phyloP scores from a whole-genome alignment of 1,140 invertebrate species.

The Hirudo medicinalis region DNA sequence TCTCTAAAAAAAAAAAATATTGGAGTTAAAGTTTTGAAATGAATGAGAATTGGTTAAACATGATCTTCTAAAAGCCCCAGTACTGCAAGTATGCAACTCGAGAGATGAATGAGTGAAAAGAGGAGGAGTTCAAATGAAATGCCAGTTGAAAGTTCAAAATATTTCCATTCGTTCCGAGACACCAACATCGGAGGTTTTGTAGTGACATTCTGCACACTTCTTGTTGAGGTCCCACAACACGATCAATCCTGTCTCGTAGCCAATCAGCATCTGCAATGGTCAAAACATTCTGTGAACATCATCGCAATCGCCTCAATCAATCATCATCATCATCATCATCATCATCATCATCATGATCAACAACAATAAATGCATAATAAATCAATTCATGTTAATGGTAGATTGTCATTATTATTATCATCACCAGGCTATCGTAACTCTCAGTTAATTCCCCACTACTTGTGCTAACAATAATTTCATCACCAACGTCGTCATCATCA shows the following conservation, averaged over 20 bases:
- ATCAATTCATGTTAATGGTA: no score
- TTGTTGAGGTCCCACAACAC: conserved; percentile 15
- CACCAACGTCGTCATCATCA: not conserved
- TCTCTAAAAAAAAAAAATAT: no score
- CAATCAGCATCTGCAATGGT: conserved; percentile 11
- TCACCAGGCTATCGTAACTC: no score
- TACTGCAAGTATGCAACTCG: no score
- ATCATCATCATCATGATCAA: no score
- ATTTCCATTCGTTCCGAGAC: not conserved
- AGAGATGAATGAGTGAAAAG: not conserved
- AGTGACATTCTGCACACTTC: conserved; percentile 11
- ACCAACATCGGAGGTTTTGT: conserved; percentile 6
- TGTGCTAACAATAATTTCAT: not conserved
- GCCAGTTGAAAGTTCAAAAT: not conserved
- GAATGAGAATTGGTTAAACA: no score
- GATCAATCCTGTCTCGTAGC: conserved; percentile 8
- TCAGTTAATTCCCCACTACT: no score
- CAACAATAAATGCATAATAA: no score
- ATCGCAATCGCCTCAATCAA: not conserved
- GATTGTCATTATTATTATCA: no score
- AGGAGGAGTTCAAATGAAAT: not conserved
- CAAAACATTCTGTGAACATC: not conserved
- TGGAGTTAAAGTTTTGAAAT: no score
- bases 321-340: no score
- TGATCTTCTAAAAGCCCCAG: no score